Evolutionary conservation across 2,888 invertebrate species (phyloP), one percentile per base, ranked within the genome.

Genomic region (Eristalis tenax): DNA sequence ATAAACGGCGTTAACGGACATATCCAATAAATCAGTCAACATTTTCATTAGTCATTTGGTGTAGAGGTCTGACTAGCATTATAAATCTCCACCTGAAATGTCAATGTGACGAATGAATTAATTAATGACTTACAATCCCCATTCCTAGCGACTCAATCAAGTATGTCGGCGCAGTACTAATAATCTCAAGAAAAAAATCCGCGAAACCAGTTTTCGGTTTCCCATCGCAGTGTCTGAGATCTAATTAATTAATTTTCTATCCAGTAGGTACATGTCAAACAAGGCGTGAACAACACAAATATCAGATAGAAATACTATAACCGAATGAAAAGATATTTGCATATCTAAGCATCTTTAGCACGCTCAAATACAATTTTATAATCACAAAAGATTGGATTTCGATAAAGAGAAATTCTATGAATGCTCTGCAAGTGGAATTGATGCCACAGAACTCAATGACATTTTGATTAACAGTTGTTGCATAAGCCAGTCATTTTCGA

Each of bases 41-140:
- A 63, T 22, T 61, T 56, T 28, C 22, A 50, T 40, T 22, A 64
- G 40, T 63, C 64, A 57, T 26, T 64, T 18, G 38, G 5, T 26
- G 50, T 23, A 56, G 18, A n/a, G 38, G 32, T 23, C 18, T 65
- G 40, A 65, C 56, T 38, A 56, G 40, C 28, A 32, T 70, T 70
- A 57, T 28, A 70, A 70, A 56, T 70, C 64, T 28, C 40, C 56
- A 57, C 50, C 63, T 70, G 26, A 64, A 78, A 70, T 78, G 64
- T 70, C 78, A 78, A 78, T 63, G 57, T 22, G 56, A 57, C 4
- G 15, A 78, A 71, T 78, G 65, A 57, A 78, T 78, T 78, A 78
- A 79, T 65, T 78, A 56, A 26, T 64, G 35, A 50, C 43, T 78
- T 56, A 50, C 38, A 70, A 56, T 18, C 38, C 35, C 43, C 40